A percentile compares a stretch with the other conserved stretches of the same genome.
Conservation (phyloP, 2,797 vertebrate genomes). For the Peromyscus attwateri region DNA sequence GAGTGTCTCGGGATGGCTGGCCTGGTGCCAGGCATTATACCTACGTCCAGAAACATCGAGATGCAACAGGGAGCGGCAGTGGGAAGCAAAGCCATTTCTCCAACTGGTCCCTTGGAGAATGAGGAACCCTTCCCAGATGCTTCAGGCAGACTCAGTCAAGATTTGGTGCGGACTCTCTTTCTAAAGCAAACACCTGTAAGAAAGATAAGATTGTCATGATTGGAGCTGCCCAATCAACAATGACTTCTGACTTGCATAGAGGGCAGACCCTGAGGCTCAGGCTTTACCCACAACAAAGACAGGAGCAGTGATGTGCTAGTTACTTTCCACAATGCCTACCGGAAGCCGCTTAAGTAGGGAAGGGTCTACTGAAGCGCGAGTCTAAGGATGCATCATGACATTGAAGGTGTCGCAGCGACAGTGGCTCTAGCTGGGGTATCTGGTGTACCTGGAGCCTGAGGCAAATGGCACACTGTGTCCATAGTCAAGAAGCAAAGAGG, state of each 20-base stretch:
- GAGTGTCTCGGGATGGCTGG: background rate
- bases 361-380: background rate
- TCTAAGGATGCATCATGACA: too few species aligned
- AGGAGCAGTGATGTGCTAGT: background rate
- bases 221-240: background rate
- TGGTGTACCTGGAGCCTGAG: background rate
- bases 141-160: background rate
- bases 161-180: background rate
- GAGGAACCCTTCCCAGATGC: background rate
- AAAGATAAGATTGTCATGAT: background rate
- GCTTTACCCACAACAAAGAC: slow-evolving; percentile 6
- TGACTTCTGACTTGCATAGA: background rate
- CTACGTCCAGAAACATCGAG: background rate
- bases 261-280: background rate
- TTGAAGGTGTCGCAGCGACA: background rate
- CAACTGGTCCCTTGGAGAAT: background rate
- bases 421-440: background rate
- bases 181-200: background rate
- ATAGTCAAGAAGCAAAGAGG: background rate
- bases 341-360: background rate
- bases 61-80: background rate
- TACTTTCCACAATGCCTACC: background rate
- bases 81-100: background rate
- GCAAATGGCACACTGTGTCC: background rate
- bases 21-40: background rate